Evolutionary conservation across 2,797 vertebrate species (phyloP).

Genomic region (Artibeus jamaicensis): DNA sequence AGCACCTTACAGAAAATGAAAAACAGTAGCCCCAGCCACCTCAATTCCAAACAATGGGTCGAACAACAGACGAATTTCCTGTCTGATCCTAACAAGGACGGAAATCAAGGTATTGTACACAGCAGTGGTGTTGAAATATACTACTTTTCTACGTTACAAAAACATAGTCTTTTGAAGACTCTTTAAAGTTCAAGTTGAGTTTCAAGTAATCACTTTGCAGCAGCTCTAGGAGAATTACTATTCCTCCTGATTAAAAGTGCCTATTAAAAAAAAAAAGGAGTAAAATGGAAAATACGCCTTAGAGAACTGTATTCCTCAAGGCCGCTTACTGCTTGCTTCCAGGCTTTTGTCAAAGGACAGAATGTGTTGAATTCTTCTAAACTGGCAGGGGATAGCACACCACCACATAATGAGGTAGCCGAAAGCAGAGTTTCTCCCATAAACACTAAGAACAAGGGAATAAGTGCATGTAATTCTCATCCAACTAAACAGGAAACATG

Average conservation of each 20-base stretch:
- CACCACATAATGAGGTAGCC: conserved; percentile 77
- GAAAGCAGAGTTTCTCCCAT: conserved; percentile 54
- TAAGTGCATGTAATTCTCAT: background rate
- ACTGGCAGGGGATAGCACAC: conserved; percentile 67
- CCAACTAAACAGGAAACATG: background rate
- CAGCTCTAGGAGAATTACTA: conserved; percentile 75
- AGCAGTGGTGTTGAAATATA: background rate
- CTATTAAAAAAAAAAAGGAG: conserved; percentile 55
- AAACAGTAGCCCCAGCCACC: background rate
- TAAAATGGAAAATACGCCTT: conserved; percentile 73
- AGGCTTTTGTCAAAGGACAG: conserved; percentile 70
- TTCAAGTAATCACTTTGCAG: conserved; percentile 78
- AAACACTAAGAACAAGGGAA: conserved; percentile 50
- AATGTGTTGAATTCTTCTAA: conserved; percentile 64
- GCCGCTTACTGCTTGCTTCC: conserved; percentile 61
- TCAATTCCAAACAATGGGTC: background rate
- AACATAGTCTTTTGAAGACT: conserved; percentile 66
- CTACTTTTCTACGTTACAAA: conserved; percentile 43
- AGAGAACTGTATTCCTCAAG: conserved; percentile 69
- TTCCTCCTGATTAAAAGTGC: conserved; percentile 77
- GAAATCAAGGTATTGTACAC: background rate
- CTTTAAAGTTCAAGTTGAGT: conserved; percentile 72
- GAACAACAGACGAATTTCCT: background rate
- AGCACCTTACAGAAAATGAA: conserved; percentile 8
- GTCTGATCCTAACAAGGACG: background rate